These are phyloP conservation scores for Drosophila robusta DNA, from an alignment of 2,888 invertebrate species.

Conservation along the genomic window DNA sequence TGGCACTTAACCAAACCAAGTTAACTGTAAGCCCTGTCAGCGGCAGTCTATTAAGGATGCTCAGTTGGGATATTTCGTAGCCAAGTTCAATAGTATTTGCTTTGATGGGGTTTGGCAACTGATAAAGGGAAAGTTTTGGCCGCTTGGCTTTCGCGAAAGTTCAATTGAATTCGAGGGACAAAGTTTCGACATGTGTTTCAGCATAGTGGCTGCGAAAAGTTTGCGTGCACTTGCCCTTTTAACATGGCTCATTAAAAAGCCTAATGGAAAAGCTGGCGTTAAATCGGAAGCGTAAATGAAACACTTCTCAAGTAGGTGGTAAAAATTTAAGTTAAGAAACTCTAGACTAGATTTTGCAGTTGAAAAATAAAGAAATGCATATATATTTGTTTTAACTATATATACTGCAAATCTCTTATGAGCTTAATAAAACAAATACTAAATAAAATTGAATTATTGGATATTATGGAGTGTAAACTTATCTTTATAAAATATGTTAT, in stretches of 20 bases:
- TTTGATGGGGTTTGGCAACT: constrained; percentile 4
- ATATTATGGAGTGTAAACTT: too few relatives aligned
- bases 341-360: too few relatives aligned
- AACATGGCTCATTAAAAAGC: not conserved
- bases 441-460: too few relatives aligned
- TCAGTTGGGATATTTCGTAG: constrained; percentile 15
- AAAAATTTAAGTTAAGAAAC: too few relatives aligned
- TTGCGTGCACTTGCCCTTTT: not conserved
- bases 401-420: too few relatives aligned
- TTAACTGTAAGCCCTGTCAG: constrained; percentile 17
- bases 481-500: not conserved
- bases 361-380: too few relatives aligned
- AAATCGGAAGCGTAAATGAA: too few relatives aligned
- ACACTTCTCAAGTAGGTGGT: too few relatives aligned
- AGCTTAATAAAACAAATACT: too few relatives aligned
- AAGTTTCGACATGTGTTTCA: not conserved
- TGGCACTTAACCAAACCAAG: constrained; percentile 26
- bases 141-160: not conserved
- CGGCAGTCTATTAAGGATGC: constrained; percentile 24
- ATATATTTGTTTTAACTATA: too few relatives aligned
- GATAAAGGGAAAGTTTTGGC: constrained; percentile 21
- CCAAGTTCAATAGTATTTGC: constrained; percentile 24
- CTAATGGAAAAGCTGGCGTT: too few relatives aligned
- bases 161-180: not conserved
- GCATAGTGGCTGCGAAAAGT: not conserved